Base-by-base conservation (phyloP, 2,888 invertebrate genomes). In the Octonoba sinensis region DNA sequence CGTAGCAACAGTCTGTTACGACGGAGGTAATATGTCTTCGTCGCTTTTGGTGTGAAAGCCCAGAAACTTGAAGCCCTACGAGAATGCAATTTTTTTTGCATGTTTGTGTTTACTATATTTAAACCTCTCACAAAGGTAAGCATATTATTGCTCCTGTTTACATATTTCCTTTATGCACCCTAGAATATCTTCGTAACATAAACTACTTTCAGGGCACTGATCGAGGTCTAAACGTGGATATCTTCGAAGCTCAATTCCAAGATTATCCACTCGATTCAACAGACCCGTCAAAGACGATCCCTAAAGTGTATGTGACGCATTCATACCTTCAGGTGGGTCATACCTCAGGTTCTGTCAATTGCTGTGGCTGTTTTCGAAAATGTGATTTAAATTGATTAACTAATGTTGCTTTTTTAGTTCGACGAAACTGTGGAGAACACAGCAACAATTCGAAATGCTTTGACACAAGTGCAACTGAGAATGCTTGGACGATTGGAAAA, bases 141-240 rank as follows among this genome's bases (percentile, higher is more conserved):
- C n/a, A n/a, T 18, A 64, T 64, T 15, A 64, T 36, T 44, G 27
- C 16, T 46, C 12, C 27, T 18, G n/a, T n/a, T n/a, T n/a, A n/a
- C 16, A n/a, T 0, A 0, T 54, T 24, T 44, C 22, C 57, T 13
- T 46, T 18, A 64, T 49, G 4, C 46, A 27, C 6, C 6, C 27
- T 27, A 27, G 27, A 27, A 27, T 27, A 27, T 3, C 2, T 27
- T 27, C 27, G 2, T 6, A 36, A 8, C 11, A 8, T 6, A 36
- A 36, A 36, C 1, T 36, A 36, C 51, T 57, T 49, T 16, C 6
- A 78, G 78, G 71, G 78, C 2, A 20, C 6, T 11, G 65, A 47
- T 36, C 64, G 71, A 70, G 78, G 78, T 16, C 49, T 78, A 2
- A 59, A 49, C 51, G 78, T 78, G 11, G 65, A 78, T n/a, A 15